Conservation (phyloP, 2,797 vertebrate species). For the Decapterus maruadsi region DNA sequence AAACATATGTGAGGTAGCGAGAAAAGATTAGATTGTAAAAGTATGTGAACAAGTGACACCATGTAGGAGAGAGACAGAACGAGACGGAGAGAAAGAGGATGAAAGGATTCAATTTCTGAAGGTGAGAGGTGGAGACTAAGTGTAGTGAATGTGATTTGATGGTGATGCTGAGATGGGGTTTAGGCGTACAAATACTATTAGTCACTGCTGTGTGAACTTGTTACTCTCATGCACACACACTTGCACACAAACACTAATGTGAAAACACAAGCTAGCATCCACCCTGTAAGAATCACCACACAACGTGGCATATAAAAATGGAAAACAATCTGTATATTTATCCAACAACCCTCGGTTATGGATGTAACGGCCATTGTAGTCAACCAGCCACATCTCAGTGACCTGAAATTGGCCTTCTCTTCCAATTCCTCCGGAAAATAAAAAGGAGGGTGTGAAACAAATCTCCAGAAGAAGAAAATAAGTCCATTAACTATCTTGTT, state of each 20-base stretch:
- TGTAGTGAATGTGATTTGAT: conserved; percentile 83
- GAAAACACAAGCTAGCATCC: conserved; percentile 10
- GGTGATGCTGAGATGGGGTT: conserved; percentile 76
- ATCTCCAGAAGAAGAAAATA: conserved; percentile 38
- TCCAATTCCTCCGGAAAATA: conserved; percentile 16
- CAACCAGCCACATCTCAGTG: conserved; percentile 36
- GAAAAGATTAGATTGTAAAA: conserved; percentile 72
- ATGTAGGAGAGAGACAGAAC: conserved; percentile 39
- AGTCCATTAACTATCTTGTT: neutral
- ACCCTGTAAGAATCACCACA: conserved; percentile 39
- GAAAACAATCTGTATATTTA: conserved; percentile 51
- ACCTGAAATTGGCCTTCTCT: conserved; percentile 32
- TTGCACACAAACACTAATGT: conserved; percentile 13
- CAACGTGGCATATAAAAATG: conserved; percentile 47
- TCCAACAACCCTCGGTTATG: conserved; percentile 31
- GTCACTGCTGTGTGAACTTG: conserved; percentile 79
- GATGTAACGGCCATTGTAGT: conserved; percentile 37
- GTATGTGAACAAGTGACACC: conserved; percentile 69
- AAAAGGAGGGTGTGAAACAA: conserved; percentile 41
- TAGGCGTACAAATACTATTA: conserved; percentile 83
- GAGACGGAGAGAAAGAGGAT: conserved; percentile 51
- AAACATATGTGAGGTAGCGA: conserved; percentile 37
- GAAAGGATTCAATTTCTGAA: conserved; percentile 72
- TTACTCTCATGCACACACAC: conserved; percentile 47
- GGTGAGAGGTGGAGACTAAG: conserved; percentile 66